Evolutionary conservation across 2,797 vertebrate genomes (phyloP).

Genomic region (Amblyraja radiata): DNA sequence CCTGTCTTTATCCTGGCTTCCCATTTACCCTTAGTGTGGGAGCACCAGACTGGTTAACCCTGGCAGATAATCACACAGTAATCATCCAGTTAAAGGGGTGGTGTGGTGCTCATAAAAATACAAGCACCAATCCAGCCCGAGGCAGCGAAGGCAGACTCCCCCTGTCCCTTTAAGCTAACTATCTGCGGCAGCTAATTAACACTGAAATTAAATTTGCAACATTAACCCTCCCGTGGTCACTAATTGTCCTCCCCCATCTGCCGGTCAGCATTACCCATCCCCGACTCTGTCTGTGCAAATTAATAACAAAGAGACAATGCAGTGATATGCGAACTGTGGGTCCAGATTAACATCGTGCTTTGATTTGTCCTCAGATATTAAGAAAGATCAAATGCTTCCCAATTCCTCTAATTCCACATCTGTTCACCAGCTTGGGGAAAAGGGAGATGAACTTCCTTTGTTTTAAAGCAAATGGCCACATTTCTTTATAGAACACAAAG

Average conservation of each 20-base stretch:
- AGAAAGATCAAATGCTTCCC: not conserved
- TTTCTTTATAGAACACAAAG: not conserved
- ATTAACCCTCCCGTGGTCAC: slow-evolving; percentile 32
- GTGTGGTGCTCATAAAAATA: not conserved
- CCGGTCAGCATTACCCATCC: slow-evolving; percentile 10
- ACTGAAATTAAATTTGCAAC: slow-evolving; percentile 34
- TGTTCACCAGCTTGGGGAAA: not conserved
- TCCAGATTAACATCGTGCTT: slow-evolving; percentile 2
- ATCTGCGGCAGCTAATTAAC: slow-evolving; percentile 34
- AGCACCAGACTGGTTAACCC: not conserved
- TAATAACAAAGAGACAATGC: slow-evolving; percentile 29
- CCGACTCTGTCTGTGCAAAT: not conserved
- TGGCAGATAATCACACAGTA: not conserved
- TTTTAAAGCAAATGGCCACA: not conserved
- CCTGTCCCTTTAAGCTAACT: slow-evolving; percentile 33
- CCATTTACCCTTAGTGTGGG: not conserved
- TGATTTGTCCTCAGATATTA: not conserved
- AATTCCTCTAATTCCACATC: not conserved
- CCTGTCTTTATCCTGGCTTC: not conserved
- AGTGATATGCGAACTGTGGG: not conserved
- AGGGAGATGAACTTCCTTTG: not conserved
- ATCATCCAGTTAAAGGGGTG: slow-evolving; percentile 20
- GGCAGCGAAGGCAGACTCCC: slow-evolving; percentile 16
- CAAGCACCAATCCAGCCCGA: not conserved
- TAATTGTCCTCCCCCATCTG: slow-evolving; percentile 35